A percentile compares a stretch with the other conserved stretches of the same genome.
phyloP scores from a whole-genome alignment of 2,888 invertebrate species.

The Xestia c-nigrum region DNA sequence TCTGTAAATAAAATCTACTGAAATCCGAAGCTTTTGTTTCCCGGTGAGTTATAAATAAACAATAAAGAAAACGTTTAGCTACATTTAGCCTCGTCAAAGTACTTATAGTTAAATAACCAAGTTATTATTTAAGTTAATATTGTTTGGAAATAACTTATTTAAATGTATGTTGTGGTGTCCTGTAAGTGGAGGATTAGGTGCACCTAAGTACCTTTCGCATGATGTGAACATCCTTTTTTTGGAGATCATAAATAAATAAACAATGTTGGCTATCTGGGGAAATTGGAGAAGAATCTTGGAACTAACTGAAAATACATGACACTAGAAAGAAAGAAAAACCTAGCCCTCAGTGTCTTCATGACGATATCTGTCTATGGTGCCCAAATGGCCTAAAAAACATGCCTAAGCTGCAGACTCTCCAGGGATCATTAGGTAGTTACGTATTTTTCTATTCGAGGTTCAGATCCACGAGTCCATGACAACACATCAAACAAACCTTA shows the following conservation, averaged over 20 bases:
- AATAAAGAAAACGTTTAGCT: constrained; percentile 11
- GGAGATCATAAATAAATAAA: too few relatives aligned
- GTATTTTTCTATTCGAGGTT: background rate
- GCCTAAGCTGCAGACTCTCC: background rate
- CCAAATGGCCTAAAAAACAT: background rate
- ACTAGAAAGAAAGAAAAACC: too few relatives aligned
- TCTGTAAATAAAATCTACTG: constrained; percentile 33
- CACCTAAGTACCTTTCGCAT: too few relatives aligned
- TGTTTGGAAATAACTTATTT: background rate
- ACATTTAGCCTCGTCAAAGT: constrained; percentile 15
- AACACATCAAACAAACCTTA: background rate
- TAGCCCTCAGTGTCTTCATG: background rate
- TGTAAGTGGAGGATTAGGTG: too few relatives aligned
- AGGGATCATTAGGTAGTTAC: background rate
- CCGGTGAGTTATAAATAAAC: constrained; percentile 13
- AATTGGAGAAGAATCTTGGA: background rate
- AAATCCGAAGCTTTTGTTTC: constrained; percentile 14
- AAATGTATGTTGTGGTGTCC: too few relatives aligned
- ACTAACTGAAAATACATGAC: background rate
- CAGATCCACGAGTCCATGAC: background rate
- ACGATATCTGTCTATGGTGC: background rate
- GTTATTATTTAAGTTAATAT: background rate
- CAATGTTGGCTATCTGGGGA: background rate
- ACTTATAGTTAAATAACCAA: background rate
- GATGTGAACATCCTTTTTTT: too few relatives aligned